Evolutionary conservation across 2,797 vertebrate genomes (phyloP).

Genomic region (Lagorchestes hirsutus): DNA sequence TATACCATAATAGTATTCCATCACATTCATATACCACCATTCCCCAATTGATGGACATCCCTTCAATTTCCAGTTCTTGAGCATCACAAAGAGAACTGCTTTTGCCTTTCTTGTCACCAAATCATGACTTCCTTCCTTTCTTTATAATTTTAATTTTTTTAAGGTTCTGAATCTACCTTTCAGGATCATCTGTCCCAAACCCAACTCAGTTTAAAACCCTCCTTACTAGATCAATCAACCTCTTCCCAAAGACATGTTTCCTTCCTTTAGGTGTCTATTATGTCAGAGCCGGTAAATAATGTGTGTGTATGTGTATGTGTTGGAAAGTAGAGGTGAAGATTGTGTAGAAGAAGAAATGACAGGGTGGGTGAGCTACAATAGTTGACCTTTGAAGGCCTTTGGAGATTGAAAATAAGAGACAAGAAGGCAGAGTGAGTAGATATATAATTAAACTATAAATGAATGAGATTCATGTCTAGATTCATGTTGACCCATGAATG

Average conservation of each 20-base stretch:
- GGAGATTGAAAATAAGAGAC: background rate
- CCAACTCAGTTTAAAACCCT: slow-evolving; percentile 31
- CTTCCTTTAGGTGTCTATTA: background rate
- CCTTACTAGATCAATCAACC: slow-evolving; percentile 3
- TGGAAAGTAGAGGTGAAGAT: background rate
- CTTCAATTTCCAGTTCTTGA: too few relatives aligned
- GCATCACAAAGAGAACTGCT: background rate
- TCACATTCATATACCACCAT: too few relatives aligned
- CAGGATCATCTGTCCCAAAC: background rate
- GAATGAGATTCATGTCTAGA: background rate
- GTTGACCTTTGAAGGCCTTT: background rate
- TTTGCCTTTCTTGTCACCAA: background rate
- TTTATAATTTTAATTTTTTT: background rate
- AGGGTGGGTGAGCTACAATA: background rate
- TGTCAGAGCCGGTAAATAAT: too few relatives aligned
- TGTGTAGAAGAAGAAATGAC: background rate
- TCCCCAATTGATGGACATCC: too few relatives aligned
- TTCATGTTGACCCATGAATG: background rate
- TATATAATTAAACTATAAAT: background rate
- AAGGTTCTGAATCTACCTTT: background rate
- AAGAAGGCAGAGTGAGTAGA: background rate
- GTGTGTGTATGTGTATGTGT: background rate
- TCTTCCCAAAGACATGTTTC: background rate
- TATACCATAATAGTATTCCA: too few relatives aligned
- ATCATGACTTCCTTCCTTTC: background rate